A percentile compares a stretch with the other conserved stretches of the same genome.
Evolutionary conservation across 2,113 vertebrate species (phyloP).

Genomic region (Eulacestoma nigropectus): DNA sequence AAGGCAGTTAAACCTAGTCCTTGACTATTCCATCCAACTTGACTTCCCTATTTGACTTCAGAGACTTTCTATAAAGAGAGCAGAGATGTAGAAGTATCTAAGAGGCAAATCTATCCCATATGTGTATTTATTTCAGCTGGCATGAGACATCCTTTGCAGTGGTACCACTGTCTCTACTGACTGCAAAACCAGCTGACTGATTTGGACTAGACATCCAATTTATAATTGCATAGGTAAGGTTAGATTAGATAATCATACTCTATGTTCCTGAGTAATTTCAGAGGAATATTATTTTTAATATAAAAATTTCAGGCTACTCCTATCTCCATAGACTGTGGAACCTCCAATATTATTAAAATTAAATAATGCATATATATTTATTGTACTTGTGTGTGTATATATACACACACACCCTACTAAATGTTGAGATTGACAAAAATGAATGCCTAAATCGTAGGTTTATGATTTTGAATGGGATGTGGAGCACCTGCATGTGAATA

Average conservation of each 20-base stretch:
- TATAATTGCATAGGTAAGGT: background rate
- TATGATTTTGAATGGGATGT: background rate
- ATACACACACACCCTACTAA: rapidly evolving
- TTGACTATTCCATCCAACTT: background rate
- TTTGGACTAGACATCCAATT: background rate
- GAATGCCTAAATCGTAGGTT: background rate
- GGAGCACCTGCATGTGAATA: background rate
- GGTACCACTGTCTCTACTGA: background rate
- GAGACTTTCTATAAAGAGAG: background rate
- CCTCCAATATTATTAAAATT: background rate
- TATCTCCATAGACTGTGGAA: background rate
- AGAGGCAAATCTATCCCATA: background rate
- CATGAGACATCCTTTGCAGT: background rate
- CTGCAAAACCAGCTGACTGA: background rate
- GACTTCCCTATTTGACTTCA: background rate
- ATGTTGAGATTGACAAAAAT: background rate
- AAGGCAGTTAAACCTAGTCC: background rate
- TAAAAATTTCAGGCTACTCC: background rate
- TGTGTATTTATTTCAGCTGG: background rate
- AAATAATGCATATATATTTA: background rate
- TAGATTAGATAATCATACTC: background rate
- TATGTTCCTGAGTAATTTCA: background rate
- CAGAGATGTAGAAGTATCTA: background rate
- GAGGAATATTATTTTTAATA: background rate
- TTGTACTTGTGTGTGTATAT: background rate